Conservation (phyloP, 2,797 vertebrate species). For the Pseudochirops corinnae region DNA sequence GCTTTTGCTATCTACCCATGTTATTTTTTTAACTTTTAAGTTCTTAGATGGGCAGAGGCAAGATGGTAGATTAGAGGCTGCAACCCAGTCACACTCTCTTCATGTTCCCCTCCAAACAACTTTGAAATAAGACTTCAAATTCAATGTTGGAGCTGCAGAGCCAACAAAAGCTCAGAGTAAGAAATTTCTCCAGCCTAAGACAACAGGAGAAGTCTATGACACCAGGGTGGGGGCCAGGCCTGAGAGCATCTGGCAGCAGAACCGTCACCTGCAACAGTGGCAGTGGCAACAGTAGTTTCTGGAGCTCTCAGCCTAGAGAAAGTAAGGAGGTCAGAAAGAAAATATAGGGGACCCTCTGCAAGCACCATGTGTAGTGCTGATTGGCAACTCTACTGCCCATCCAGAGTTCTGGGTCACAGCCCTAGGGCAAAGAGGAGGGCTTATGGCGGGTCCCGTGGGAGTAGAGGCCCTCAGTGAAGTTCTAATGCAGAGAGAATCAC, state of each 20-base stretch:
- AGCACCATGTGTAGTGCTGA: not conserved
- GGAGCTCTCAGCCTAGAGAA: not conserved
- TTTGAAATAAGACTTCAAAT: not conserved
- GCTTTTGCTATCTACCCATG: not conserved
- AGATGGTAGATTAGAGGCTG: not conserved
- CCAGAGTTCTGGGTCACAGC: not conserved
- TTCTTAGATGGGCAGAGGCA: not conserved
- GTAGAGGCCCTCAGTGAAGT: not conserved
- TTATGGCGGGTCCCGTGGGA: no score
- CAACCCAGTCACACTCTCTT: not conserved
- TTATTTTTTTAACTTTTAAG: not conserved
- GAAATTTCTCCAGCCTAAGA: not conserved
- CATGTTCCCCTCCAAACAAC: not conserved
- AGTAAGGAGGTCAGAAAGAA: not conserved
- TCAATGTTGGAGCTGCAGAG: not conserved
- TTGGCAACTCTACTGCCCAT: not conserved
- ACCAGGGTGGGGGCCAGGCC: not conserved
- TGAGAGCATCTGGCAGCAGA: not conserved
- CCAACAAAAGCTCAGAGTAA: not conserved
- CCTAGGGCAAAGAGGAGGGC: not conserved
- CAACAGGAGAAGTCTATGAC: not conserved
- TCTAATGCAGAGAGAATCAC: not conserved
- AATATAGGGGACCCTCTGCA: not conserved
- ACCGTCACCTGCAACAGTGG: not conserved
- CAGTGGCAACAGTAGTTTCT: not conserved